A percentile compares a stretch with the other conserved stretches of the same genome.
Conservation (phyloP, 2,797 vertebrate species). For the Lithobates pipiens region DNA sequence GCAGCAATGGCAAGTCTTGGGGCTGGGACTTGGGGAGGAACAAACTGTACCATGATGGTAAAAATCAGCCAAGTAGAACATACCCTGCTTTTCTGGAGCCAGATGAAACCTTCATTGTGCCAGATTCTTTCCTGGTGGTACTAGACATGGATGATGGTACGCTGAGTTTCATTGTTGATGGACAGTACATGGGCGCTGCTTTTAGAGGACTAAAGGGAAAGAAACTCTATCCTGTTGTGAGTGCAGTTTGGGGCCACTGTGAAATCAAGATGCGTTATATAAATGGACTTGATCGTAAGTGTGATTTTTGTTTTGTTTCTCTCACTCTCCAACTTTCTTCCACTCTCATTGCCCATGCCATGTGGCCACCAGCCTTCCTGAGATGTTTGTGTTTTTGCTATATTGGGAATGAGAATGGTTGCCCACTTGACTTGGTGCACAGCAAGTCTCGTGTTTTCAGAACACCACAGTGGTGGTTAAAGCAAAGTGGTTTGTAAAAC, state of each 20-base stretch:
- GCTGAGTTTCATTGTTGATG: slow-evolving; percentile 94
- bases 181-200: slow-evolving; percentile 96
- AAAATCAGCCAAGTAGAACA: slow-evolving; percentile 92
- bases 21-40: slow-evolving; percentile 98
- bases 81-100: slow-evolving; percentile 94
- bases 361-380: no score
- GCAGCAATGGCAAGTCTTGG: slow-evolving; percentile 95
- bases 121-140: slow-evolving; percentile 95
- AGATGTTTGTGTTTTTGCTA: no score
- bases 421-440: no score
- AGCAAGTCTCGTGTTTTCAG: no score
- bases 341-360: no score
- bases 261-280: slow-evolving; percentile 98
- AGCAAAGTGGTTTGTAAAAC: no score
- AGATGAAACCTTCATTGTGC: slow-evolving; percentile 94
- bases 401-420: no score
- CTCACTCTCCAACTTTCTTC: no score
- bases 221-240: slow-evolving; percentile 96
- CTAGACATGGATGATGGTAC: slow-evolving; percentile 99
- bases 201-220: slow-evolving; percentile 96
- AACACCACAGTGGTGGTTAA: no score
- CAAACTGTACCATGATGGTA: slow-evolving; percentile 95
- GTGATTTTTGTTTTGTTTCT: slow-evolving; percentile 46
- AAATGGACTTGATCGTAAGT: slow-evolving; percentile 99
- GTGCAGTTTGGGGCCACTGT: slow-evolving; percentile 99